A percentile compares a stretch with the other conserved stretches of the same genome.
These are phyloP conservation scores for Lutraria rhynchaena DNA, from an alignment of 1,140 invertebrate species.

Conservation along the genomic window DNA sequence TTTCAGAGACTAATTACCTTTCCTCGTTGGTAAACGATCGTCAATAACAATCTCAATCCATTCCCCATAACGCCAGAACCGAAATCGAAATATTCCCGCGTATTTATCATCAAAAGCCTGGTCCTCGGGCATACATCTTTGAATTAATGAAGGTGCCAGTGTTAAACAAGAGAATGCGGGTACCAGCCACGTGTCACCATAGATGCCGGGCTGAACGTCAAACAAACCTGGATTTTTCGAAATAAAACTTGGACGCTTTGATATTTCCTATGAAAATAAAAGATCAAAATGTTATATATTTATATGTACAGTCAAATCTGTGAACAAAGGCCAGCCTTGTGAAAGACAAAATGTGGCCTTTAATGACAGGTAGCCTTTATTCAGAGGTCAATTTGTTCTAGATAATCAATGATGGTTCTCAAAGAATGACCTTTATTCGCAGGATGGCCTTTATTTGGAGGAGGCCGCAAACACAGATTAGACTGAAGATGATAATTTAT, in stretches of 20 bases:
- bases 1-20: slow-evolving; percentile 84
- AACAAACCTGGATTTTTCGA: slow-evolving; percentile 84
- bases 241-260: slow-evolving; percentile 81
- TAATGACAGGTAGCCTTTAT: too few species aligned
- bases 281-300: background rate
- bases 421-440: too few species aligned
- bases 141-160: slow-evolving; percentile 84
- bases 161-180: slow-evolving; percentile 87
- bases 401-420: too few species aligned
- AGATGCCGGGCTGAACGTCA: slow-evolving; percentile 76
- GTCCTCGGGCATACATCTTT: slow-evolving; percentile 85
- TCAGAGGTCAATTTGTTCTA: too few species aligned
- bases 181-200: slow-evolving; percentile 86
- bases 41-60: slow-evolving; percentile 90
- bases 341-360: too few species aligned
- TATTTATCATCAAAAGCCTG: slow-evolving; percentile 61
- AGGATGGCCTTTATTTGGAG: too few species aligned
- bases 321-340: too few species aligned
- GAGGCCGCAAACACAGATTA: too few species aligned
- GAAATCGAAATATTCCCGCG: slow-evolving; percentile 84
- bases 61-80: slow-evolving; percentile 89
- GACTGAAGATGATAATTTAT: too few species aligned
- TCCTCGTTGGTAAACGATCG: slow-evolving; percentile 88
- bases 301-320: too few species aligned
- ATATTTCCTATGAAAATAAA: slow-evolving; percentile 66